Conservation (phyloP, 92 coral and sea anemone species). For the Porites evermanni region DNA sequence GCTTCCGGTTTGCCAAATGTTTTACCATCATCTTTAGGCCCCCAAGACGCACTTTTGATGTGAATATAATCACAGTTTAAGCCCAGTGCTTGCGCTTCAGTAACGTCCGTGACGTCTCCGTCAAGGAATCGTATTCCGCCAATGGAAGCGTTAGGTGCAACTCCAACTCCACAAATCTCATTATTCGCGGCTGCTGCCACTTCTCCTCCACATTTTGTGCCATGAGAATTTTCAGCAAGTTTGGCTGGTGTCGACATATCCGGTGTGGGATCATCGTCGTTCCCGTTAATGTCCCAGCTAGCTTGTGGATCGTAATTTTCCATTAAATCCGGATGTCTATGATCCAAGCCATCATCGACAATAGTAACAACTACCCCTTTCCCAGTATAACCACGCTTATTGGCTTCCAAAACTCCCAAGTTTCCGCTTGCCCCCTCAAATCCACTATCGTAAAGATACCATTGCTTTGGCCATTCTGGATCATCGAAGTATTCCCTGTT, state of each 20-base stretch:
- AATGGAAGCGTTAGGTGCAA: slow-evolving; percentile 81
- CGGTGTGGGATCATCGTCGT: slow-evolving; percentile 81
- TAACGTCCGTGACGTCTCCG: slow-evolving; percentile 82
- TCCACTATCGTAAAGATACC: slow-evolving; percentile 80
- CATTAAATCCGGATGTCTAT: slow-evolving; percentile 85
- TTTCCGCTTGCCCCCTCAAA: slow-evolving; percentile 35
- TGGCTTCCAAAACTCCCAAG: slow-evolving; percentile 69
- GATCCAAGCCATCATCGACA: slow-evolving; percentile 90
- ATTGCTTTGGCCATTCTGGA: slow-evolving; percentile 70
- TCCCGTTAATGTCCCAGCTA: slow-evolving; percentile 67
- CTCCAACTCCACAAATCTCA: slow-evolving; percentile 90
- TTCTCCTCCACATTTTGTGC: slow-evolving; percentile 93
- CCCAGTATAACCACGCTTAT: slow-evolving; percentile 80
- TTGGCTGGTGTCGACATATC: slow-evolving; percentile 51
- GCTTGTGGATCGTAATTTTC: slow-evolving; percentile 80
- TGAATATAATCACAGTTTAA: slow-evolving; percentile 82
- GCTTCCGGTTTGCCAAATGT: slow-evolving; percentile 93
- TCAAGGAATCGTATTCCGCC: slow-evolving; percentile 98
- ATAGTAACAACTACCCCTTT: slow-evolving; percentile 82
- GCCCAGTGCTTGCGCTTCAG: slow-evolving; percentile 86
- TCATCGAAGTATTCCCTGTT: slow-evolving; percentile 70
- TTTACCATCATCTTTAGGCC: slow-evolving; percentile 97
- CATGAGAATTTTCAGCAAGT: slow-evolving; percentile 79
- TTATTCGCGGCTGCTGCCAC: slow-evolving; percentile 92
- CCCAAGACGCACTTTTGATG: slow-evolving; percentile 95